Conservation (phyloP, 2,888 invertebrate genomes). For the Drosophila yooni region DNA sequence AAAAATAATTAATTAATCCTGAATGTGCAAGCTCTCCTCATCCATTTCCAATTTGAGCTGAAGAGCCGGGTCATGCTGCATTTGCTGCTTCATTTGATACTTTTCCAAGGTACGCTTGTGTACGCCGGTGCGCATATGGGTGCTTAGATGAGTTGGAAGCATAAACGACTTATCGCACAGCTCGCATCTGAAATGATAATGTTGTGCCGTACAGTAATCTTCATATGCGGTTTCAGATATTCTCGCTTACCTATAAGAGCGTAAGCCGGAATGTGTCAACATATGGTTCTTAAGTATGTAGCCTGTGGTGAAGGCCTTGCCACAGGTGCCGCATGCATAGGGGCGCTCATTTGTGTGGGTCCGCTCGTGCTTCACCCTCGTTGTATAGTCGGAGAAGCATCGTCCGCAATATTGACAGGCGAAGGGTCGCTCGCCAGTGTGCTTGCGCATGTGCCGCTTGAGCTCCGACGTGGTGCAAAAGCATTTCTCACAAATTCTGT, state of each 20-base stretch:
- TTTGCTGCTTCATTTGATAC: conserved; percentile 62
- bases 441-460: conserved; percentile 74
- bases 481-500: conserved; percentile 69
- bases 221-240: background rate
- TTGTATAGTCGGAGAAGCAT: conserved; percentile 71
- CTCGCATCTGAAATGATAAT: conserved; percentile 54
- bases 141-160: conserved; percentile 73
- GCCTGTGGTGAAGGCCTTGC: conserved; percentile 76
- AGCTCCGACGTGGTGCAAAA: conserved; percentile 75
- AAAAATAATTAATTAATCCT: conserved; percentile 45
- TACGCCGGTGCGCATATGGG: conserved; percentile 72
- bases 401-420: conserved; percentile 74
- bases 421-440: conserved; percentile 72
- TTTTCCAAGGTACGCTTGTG: conserved; percentile 74
- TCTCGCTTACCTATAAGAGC: conserved; percentile 64
- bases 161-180: conserved; percentile 74
- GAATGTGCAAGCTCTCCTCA: conserved; percentile 68
- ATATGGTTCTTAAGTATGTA: conserved; percentile 73
- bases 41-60: conserved; percentile 71
- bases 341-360: conserved; percentile 80
- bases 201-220: background rate
- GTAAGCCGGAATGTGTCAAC: conserved; percentile 73
- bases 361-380: conserved; percentile 70
- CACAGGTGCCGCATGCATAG: conserved; percentile 71
- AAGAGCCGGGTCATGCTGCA: conserved; percentile 58